Conservation (phyloP, 1,140 invertebrate genomes). For the Drosophila orena region DNA sequence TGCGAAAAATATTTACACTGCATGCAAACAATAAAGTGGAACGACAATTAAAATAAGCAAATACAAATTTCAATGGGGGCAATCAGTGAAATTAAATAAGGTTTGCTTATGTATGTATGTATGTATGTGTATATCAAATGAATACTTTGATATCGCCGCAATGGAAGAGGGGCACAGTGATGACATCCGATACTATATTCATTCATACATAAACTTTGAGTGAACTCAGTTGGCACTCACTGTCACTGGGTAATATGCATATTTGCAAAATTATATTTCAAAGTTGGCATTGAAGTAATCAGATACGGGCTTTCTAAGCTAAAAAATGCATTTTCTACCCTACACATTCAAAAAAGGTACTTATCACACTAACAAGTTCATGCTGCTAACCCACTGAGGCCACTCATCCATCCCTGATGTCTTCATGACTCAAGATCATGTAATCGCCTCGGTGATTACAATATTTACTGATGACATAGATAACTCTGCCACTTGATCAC, state of each 20-base stretch:
- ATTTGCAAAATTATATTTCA: conserved; percentile 15
- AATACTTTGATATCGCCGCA: conserved; percentile 34
- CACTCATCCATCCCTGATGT: background rate
- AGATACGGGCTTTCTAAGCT: conserved; percentile 2
- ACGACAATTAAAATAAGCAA: conserved; percentile 37
- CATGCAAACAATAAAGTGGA: conserved; percentile 30
- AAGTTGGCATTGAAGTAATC: conserved; percentile 25
- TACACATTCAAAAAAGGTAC: background rate
- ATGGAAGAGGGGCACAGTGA: conserved; percentile 1
- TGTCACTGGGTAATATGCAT: conserved; percentile 7
- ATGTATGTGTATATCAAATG: conserved; percentile 6
- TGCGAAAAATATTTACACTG: conserved; percentile 11
- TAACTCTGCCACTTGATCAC: conserved; percentile 25
- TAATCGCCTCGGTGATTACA: conserved; percentile 16
- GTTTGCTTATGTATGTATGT: background rate
- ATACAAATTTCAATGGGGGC: conserved; percentile 32
- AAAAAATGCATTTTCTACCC: background rate
- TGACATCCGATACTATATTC: conserved; percentile 30
- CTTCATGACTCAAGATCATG: conserved; percentile 28
- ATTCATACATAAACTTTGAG: conserved; percentile 1
- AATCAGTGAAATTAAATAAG: conserved; percentile 41
- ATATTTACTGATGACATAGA: conserved; percentile 34
- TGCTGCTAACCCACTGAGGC: conserved; percentile 15
- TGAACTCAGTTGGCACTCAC: conserved; percentile 9
- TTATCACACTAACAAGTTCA: conserved; percentile 15